Evolutionary conservation across 2,888 invertebrate species (phyloP).

Genomic region (Dryobotodes eremita): DNA sequence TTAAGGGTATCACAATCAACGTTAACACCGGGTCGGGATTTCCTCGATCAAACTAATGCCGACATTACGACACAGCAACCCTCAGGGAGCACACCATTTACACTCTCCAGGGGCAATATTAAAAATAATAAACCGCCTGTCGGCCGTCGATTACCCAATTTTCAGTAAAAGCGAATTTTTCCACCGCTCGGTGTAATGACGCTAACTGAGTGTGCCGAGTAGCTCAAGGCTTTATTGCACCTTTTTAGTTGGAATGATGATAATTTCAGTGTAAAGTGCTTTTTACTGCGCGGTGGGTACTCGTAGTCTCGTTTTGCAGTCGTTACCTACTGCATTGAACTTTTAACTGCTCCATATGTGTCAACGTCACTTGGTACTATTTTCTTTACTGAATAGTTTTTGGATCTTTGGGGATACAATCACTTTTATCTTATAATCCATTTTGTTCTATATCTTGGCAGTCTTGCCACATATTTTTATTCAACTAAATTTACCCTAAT

Average conservation of each 20-base stretch:
- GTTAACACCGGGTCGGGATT: conserved; percentile 65
- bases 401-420: neutral
- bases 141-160: conserved; percentile 84
- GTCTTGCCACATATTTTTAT: neutral
- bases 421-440: too few relatives aligned
- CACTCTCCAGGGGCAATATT: conserved; percentile 74
- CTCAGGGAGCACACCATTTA: conserved; percentile 67
- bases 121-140: conserved; percentile 81
- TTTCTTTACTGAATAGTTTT: neutral
- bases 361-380: conserved; percentile 8
- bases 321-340: conserved; percentile 29
- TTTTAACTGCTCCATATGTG: conserved; percentile 7
- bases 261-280: conserved; percentile 77
- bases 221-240: conserved; percentile 73
- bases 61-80: conserved; percentile 65
- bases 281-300: conserved; percentile 62
- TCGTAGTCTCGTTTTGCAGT: conserved; percentile 39
- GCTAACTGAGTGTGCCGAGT: conserved; percentile 70
- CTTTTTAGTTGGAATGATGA: conserved; percentile 78
- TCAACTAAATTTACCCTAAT: neutral
- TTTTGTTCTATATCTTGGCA: too few relatives aligned
- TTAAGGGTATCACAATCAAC: conserved; percentile 64
- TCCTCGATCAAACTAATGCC: conserved; percentile 71
- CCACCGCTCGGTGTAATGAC: conserved; percentile 69
- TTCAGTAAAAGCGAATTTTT: conserved; percentile 80